phyloP scores from a whole-genome alignment of 2,797 vertebrate genomes.

The Myotis daubentonii region DNA sequence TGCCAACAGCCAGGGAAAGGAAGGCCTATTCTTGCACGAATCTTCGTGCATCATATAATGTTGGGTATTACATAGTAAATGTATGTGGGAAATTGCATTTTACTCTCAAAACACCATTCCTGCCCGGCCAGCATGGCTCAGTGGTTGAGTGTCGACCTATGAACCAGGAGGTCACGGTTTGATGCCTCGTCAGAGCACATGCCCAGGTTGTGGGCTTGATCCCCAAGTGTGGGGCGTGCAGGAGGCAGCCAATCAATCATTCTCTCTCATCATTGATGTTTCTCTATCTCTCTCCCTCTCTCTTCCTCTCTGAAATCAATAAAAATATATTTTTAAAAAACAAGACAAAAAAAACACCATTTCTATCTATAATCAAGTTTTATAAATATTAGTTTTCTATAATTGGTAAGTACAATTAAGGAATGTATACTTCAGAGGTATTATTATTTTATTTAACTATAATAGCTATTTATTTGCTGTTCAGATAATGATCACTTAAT shows the following conservation, averaged over 20 bases:
- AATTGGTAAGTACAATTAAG: not conserved
- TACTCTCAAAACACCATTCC: not conserved
- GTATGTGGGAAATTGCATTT: not conserved
- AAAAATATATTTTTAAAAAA: too few species aligned
- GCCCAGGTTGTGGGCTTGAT: too few species aligned
- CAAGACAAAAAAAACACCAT: not conserved
- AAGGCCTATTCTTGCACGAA: too few species aligned
- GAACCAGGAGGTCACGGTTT: too few species aligned
- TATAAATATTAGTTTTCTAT: not conserved
- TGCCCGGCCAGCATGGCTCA: not conserved
- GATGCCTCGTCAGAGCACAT: too few species aligned
- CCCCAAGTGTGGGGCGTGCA: too few species aligned
- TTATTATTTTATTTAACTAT: not conserved
- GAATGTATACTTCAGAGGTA: not conserved
- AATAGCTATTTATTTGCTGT: not conserved
- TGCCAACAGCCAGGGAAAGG: too few species aligned
- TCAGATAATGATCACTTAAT: conserved; percentile 21
- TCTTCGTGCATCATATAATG: not conserved
- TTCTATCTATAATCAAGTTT: conserved; percentile 31
- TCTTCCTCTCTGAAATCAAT: too few species aligned
- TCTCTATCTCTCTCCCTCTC: too few species aligned
- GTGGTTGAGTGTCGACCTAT: too few species aligned
- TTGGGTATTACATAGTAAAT: not conserved
- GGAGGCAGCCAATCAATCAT: too few species aligned
- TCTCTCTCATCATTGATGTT: too few species aligned